These are phyloP conservation scores for Gymnoscopelus microlampas DNA, from an alignment of 2,797 vertebrate species.

Conservation along the genomic window DNA sequence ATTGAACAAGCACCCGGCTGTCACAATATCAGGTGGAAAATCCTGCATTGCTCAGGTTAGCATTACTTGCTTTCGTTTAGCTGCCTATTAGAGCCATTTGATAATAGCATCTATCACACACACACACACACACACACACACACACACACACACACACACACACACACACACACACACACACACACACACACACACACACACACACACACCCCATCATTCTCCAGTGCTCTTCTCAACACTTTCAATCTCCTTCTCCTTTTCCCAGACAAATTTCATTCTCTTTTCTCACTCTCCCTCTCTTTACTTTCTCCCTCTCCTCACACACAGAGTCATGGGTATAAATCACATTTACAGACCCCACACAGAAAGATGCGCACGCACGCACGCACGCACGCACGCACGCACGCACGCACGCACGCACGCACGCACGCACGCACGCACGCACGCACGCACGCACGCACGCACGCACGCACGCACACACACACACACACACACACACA, in stretches of 20 bases:
- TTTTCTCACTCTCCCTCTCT: conserved; percentile 27
- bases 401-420: conserved; percentile 8
- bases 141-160: too few relatives aligned
- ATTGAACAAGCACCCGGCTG: too few relatives aligned
- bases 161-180: too few relatives aligned
- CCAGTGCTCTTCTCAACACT: conserved; percentile 38
- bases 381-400: conserved; percentile 3
- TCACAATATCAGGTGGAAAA: too few relatives aligned
- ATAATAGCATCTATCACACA: too few relatives aligned
- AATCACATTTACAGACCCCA: conserved; percentile 20
- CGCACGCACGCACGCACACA: neutral
- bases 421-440: neutral
- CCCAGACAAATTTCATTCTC: conserved; percentile 52
- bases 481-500: conserved; percentile 5
- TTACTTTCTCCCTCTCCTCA: conserved; percentile 23
- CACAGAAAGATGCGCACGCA: neutral
- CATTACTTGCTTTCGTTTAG: too few relatives aligned
- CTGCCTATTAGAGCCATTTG: too few relatives aligned
- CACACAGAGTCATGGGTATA: conserved; percentile 43
- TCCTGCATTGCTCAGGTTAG: too few relatives aligned
- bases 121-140: too few relatives aligned
- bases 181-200: too few relatives aligned
- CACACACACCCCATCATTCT: too few relatives aligned
- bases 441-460: conserved; percentile 13
- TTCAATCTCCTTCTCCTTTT: conserved; percentile 50